Base-by-base conservation (phyloP, 2,113 vertebrate genomes). In the Lanius ludovicianus region DNA sequence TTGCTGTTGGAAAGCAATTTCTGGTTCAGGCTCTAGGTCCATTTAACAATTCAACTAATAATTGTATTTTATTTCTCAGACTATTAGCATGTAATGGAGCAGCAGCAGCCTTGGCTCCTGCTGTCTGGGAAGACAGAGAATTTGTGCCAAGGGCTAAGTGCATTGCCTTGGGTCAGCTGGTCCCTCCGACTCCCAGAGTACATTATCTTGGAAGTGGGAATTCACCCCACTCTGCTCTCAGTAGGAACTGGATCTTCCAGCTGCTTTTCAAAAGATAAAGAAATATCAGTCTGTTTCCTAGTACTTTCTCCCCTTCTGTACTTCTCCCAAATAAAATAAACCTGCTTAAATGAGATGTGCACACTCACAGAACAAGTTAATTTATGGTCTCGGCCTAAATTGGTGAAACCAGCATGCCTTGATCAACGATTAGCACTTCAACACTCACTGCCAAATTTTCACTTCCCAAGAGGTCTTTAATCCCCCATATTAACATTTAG, bases 11-110 rank as follows among this genome's bases (percentile, higher is more conserved):
- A 89, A 95, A 94, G 80, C 93, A 56, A 82, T 42, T 70, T 92
- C 95, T 85, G 35, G 53, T 75, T 87, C 74, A 87, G 81, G 84
- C 79, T 93, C 60, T 83, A 94, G 77, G 89, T 81, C 87, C 77
- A 47, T 93, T 96, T 97, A 96, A 97, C 93, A 94, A 96, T 80
- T 82, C 62, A 82, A 33, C 74, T 94, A 94, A 95, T 93, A 93
- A 91, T 31, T 91, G 15, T 68, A 62, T 91, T 97, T 94, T 46
- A 92, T 94, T 91, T 97, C 73, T 92, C 84, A 85, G 56, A n/a
- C 56, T 78, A 68, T 67, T 77, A 64, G 70, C 69, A 64, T 20
- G 20, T 70, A 70, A 94, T 91, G 68, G 73, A 87, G 85, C 74
- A 91, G 70, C 59, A 11, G 81, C 91, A 88, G 62, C 62, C 81